These are phyloP conservation scores for Aeoliscus strigatus DNA, from an alignment of 2,797 vertebrate species.

Conservation along the genomic window DNA sequence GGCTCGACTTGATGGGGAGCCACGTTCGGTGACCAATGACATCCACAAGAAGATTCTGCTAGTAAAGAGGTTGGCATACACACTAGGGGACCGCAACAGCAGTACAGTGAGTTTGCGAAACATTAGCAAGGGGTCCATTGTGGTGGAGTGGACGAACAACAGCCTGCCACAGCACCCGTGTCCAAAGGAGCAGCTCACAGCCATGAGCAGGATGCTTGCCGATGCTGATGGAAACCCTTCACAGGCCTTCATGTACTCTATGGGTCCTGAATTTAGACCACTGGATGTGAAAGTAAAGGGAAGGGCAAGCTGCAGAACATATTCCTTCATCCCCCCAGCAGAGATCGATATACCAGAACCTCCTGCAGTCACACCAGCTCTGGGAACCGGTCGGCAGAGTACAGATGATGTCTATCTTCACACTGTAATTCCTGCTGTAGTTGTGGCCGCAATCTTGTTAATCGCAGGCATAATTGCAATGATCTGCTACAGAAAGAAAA, in stretches of 20 bases:
- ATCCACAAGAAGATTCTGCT: constrained; percentile 91
- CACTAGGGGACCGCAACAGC: constrained; percentile 91
- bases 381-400: constrained; percentile 84
- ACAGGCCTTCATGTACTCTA: constrained; percentile 73
- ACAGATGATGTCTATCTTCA: constrained; percentile 94
- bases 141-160: constrained; percentile 97
- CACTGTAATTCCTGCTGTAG: constrained; percentile 95
- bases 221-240: constrained; percentile 82
- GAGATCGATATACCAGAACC: constrained; percentile 65
- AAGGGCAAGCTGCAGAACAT: constrained; percentile 83
- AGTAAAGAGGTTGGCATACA: constrained; percentile 89
- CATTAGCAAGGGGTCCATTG: constrained; percentile 86
- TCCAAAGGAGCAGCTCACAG: constrained; percentile 86
- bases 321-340: constrained; percentile 84
- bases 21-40: constrained; percentile 77
- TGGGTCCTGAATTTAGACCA: constrained; percentile 91
- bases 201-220: constrained; percentile 82
- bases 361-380: constrained; percentile 70
- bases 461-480: constrained; percentile 95
- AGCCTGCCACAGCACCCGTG: constrained; percentile 86
- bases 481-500: constrained; percentile 98
- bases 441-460: constrained; percentile 92
- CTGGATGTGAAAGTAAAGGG: constrained; percentile 83
- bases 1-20: constrained; percentile 86
- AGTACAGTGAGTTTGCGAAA: constrained; percentile 89